A percentile compares a stretch with the other conserved stretches of the same genome.
These are phyloP conservation scores for Taurulus bubalis DNA, from an alignment of 2,113 vertebrate genomes.

Conservation along the genomic window DNA sequence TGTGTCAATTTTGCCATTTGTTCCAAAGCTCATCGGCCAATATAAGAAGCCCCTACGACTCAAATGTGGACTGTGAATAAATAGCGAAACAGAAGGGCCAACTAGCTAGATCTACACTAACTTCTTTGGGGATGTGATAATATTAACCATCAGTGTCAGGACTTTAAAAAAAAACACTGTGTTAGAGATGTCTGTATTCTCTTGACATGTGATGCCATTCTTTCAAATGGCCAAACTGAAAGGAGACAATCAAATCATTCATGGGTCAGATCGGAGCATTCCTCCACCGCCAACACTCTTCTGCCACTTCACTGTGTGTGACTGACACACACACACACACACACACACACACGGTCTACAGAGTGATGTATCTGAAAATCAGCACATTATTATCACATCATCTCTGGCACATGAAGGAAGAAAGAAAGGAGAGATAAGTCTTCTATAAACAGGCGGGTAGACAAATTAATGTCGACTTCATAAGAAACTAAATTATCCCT, in stretches of 20 bases:
- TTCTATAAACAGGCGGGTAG: conserved; percentile 8
- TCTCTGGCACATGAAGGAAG: conserved; percentile 19
- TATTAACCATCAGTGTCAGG: conserved; percentile 16
- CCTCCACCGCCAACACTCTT: conserved; percentile 67
- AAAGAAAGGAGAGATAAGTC: conserved; percentile 28
- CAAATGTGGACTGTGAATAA: neutral
- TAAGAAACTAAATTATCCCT: neutral
- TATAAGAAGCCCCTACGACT: neutral
- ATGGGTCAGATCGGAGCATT: conserved; percentile 62
- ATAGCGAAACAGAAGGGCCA: neutral
- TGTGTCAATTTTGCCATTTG: conserved; percentile 6
- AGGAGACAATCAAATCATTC: conserved; percentile 74
- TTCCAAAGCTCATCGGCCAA: neutral
- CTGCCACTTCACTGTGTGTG: conserved; percentile 16
- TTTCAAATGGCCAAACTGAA: conserved; percentile 36
- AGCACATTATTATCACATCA: conserved; percentile 41
- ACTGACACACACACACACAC: neutral
- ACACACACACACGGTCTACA: neutral
- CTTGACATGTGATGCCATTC: conserved; percentile 20
- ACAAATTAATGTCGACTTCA: conserved; percentile 3
- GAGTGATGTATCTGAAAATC: neutral
- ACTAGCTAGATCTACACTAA: conserved; percentile 14
- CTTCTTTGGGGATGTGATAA: conserved; percentile 21
- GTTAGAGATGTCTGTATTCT: conserved; percentile 3
- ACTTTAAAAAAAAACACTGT: conserved; percentile 6